phyloP scores from a whole-genome alignment of 1,140 invertebrate species.

The Trigoniulus corallinus region DNA sequence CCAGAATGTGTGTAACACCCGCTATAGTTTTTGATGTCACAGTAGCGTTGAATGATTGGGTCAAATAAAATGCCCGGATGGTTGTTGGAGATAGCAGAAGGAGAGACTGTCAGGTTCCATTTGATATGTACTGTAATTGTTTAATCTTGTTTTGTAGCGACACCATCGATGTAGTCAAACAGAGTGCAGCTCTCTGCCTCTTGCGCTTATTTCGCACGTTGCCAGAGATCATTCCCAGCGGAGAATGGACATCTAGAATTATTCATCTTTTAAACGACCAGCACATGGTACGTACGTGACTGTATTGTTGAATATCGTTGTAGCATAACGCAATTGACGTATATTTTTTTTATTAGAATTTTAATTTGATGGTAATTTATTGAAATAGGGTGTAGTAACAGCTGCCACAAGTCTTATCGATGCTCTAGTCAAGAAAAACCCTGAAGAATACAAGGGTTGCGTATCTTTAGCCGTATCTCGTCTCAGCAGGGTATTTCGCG shows the following conservation, averaged over 20 bases:
- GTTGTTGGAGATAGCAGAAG: too few relatives aligned
- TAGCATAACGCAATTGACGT: too few relatives aligned
- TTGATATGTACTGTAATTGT: neutral
- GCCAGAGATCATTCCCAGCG: conserved; percentile 85
- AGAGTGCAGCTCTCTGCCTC: conserved; percentile 93
- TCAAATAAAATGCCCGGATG: too few relatives aligned
- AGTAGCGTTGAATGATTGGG: too few relatives aligned
- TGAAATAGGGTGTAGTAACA: conserved; percentile 81
- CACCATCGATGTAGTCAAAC: conserved; percentile 99
- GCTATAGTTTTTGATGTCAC: too few relatives aligned
- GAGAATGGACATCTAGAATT: conserved; percentile 97
- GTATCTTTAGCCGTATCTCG: conserved; percentile 94
- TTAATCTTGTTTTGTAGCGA: conserved; percentile 42
- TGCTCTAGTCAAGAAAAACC: conserved; percentile 93
- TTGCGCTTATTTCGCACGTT: conserved; percentile 81
- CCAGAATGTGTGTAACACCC: too few relatives aligned
- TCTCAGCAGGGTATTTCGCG: conserved; percentile 60
- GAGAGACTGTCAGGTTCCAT: conserved; percentile 1
- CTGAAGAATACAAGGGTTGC: conserved; percentile 98
- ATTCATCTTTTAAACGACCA: conserved; percentile 98
- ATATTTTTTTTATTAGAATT: too few relatives aligned
- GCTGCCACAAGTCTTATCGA: conserved; percentile 96
- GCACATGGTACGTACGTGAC: conserved; percentile 48
- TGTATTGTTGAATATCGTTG: too few relatives aligned
- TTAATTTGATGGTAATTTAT: neutral